A percentile compares a stretch with the other conserved stretches of the same genome.
These are phyloP conservation scores for Psittacus erithacus DNA, from an alignment of 2,113 vertebrate species.

Conservation along the genomic window DNA sequence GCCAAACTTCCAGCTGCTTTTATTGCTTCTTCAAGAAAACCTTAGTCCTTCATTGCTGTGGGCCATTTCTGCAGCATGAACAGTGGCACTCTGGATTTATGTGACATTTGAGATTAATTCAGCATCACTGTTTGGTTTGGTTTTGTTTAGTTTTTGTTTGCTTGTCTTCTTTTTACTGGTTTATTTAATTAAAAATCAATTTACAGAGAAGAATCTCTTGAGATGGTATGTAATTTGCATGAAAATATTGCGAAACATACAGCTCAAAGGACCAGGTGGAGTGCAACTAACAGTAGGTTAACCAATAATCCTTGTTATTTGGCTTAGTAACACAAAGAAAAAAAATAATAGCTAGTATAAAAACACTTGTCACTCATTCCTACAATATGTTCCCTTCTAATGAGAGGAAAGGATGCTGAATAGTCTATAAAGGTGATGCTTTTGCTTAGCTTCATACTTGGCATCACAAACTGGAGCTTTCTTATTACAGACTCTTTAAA, in stretches of 20 bases:
- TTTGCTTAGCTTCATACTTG: not conserved
- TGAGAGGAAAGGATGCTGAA: not conserved
- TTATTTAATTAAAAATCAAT: slow-evolving; percentile 48
- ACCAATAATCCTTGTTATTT: slow-evolving; percentile 24
- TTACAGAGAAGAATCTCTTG: slow-evolving; percentile 33
- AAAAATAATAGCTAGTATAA: slow-evolving; percentile 16
- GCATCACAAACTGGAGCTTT: not conserved
- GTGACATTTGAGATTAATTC: not conserved
- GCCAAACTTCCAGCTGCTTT: not conserved
- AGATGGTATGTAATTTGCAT: slow-evolving; percentile 2
- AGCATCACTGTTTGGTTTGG: not conserved
- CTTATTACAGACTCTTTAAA: not conserved
- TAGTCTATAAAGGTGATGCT: not conserved
- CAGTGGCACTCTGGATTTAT: not conserved
- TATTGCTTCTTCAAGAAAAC: not conserved
- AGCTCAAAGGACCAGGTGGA: slow-evolving; percentile 34
- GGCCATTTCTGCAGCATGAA: not conserved
- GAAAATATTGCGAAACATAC: slow-evolving; percentile 11
- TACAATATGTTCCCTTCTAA: not conserved
- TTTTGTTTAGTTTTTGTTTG: not conserved
- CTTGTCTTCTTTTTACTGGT: not conserved
- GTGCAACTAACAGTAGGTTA: slow-evolving; percentile 39
- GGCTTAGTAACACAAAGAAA: slow-evolving; percentile 18
- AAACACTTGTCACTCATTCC: not conserved
- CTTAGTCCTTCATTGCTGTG: not conserved